These are phyloP conservation scores for Pitta sordida DNA, from an alignment of 2,113 vertebrate species.

Conservation along the genomic window DNA sequence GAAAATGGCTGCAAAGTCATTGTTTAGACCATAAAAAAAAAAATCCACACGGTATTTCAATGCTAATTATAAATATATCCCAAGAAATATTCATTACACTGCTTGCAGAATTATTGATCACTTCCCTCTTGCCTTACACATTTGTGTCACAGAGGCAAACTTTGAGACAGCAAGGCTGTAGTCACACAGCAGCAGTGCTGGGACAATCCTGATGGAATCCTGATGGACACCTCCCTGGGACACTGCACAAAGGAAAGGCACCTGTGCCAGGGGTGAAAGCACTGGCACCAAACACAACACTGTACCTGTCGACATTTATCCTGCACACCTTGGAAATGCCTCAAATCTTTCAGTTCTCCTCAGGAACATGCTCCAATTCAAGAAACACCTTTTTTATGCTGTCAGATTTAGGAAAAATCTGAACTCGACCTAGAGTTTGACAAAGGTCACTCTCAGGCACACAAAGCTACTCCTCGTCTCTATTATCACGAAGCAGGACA, in stretches of 20 bases:
- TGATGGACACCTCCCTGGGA: neutral
- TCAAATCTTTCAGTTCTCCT: neutral
- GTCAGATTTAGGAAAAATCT: neutral
- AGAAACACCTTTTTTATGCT: neutral
- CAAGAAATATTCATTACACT: neutral
- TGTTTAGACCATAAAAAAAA: neutral
- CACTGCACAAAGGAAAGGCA: neutral
- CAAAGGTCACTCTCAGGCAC: neutral
- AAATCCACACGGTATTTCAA: neutral
- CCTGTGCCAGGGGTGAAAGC: neutral
- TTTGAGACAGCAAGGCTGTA: neutral
- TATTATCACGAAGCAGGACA: neutral
- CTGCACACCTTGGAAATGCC: neutral
- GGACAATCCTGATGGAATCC: neutral
- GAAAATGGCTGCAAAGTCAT: neutral
- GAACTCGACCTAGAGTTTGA: neutral
- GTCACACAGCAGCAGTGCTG: neutral
- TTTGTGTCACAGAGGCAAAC: neutral
- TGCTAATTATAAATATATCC: neutral
- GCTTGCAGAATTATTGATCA: neutral
- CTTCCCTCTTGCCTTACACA: neutral
- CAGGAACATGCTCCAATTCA: neutral
- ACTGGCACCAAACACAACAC: neutral
- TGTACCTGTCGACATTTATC: fast-evolving
- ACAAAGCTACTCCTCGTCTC: neutral